Evolutionary conservation across 2,797 vertebrate species (phyloP).

Genomic region (Limosa lapponica): DNA sequence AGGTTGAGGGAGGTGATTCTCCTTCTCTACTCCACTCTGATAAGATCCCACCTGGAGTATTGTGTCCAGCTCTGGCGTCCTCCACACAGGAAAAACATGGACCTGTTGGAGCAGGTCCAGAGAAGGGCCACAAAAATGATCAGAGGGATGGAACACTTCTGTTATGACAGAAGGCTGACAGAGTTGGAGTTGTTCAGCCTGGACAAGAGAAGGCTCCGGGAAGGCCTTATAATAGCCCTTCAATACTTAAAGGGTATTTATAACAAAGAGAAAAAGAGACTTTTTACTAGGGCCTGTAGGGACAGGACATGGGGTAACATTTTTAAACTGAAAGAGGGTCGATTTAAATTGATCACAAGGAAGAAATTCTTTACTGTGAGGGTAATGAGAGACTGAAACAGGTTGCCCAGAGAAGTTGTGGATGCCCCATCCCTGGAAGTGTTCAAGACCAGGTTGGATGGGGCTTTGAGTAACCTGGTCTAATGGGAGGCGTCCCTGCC

Average conservation of each 20-base stretch:
- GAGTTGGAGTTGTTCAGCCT: neutral
- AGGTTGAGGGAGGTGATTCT: accelerated
- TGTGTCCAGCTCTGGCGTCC: neutral
- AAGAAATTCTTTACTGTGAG: neutral
- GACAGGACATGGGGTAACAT: neutral
- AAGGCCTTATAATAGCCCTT: neutral
- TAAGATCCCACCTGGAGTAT: neutral
- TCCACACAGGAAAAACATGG: neutral
- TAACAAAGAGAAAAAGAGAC: neutral
- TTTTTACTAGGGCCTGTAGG: neutral
- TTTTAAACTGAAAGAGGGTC: neutral
- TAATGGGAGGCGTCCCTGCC: neutral
- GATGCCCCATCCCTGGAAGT: neutral
- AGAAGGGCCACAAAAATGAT: neutral
- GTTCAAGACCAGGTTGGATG: neutral
- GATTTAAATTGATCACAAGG: neutral
- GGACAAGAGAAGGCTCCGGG: neutral
- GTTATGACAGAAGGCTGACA: neutral
- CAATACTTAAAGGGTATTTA: neutral
- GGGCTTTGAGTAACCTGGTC: neutral
- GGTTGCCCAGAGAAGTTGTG: neutral
- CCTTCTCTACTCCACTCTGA: accelerated
- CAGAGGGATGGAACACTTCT: neutral
- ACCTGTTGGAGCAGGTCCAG: too few species aligned
- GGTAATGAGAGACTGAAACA: neutral